phyloP scores from a whole-genome alignment of 2,888 invertebrate genomes.

The Himalopsyche tibetana region DNA sequence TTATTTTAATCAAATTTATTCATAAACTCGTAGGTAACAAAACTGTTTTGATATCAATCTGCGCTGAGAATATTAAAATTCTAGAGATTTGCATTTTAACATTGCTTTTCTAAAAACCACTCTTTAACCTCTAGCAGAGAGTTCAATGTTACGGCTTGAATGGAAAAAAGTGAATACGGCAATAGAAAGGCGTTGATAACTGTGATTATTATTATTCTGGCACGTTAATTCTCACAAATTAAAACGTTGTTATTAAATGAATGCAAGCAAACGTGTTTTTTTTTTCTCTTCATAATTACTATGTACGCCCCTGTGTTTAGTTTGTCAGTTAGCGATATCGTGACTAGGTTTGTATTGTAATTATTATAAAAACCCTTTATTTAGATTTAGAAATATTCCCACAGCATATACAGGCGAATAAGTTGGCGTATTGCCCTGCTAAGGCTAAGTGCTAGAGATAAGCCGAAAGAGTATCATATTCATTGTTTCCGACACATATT shows the following conservation, averaged over 20 bases:
- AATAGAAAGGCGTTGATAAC: constrained; percentile 42
- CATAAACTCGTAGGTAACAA: background rate
- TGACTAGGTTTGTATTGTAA: background rate
- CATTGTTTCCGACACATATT: no score
- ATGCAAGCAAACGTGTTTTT: constrained; percentile 7
- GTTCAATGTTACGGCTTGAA: constrained; percentile 6
- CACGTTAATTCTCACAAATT: constrained; percentile 38
- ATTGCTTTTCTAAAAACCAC: constrained; percentile 17
- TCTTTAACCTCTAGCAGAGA: background rate
- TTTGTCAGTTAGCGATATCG: constrained; percentile 22
- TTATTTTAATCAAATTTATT: background rate
- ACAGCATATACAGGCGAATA: no score
- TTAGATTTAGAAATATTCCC: background rate
- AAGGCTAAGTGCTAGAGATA: no score
- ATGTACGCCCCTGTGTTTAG: constrained; percentile 32
- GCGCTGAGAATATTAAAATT: background rate
- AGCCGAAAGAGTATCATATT: no score
- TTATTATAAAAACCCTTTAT: background rate
- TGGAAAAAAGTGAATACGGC: constrained; percentile 27
- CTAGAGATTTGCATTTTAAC: background rate
- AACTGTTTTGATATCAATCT: constrained; percentile 7
- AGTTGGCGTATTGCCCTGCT: no score
- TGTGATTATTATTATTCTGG: background rate
- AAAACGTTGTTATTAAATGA: constrained; percentile 28
- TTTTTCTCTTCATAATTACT: background rate